Conservation (phyloP, 2,797 vertebrate species). For the Todus mexicanus region DNA sequence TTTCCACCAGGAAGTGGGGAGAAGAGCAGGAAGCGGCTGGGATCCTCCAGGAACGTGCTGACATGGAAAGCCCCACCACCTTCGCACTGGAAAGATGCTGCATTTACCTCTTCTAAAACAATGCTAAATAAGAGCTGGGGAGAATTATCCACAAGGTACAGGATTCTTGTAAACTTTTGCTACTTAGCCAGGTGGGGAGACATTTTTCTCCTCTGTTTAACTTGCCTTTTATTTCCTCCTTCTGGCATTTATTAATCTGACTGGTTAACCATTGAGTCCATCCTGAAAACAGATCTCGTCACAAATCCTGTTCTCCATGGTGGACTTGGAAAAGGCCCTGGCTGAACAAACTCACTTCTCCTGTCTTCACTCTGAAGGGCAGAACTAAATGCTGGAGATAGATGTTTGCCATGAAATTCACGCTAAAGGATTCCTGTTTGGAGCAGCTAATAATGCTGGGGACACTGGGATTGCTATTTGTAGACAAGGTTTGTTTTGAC, state of each 20-base stretch:
- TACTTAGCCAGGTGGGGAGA: conserved; percentile 19
- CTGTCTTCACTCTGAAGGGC: conserved; percentile 26
- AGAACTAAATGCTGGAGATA: conserved; percentile 24
- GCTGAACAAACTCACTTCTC: conserved; percentile 58
- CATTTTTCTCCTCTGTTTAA: conserved; percentile 46
- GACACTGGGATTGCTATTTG: not conserved
- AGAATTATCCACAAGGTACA: conserved; percentile 13
- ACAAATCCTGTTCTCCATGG: conserved; percentile 51
- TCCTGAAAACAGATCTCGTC: conserved; percentile 22
- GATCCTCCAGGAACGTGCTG: not conserved
- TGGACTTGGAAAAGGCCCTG: conserved; percentile 6
- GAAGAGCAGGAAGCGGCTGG: not conserved
- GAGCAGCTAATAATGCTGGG: not conserved
- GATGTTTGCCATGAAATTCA: conserved; percentile 53
- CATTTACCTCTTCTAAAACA: not conserved
- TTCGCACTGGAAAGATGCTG: not conserved
- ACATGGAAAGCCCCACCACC: not conserved
- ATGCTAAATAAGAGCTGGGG: not conserved
- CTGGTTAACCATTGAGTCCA: conserved; percentile 69
- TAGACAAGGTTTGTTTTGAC: not conserved
- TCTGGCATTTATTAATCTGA: conserved; percentile 71
- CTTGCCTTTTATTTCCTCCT: conserved; percentile 59
- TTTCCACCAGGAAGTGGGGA: conserved; percentile 21
- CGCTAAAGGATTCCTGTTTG: conserved; percentile 14
- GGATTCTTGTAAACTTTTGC: conserved; percentile 31